Evolutionary conservation across 2,797 vertebrate species (phyloP), one percentile per base, ranked within the genome.

Genomic region (Rhincodon typus): DNA sequence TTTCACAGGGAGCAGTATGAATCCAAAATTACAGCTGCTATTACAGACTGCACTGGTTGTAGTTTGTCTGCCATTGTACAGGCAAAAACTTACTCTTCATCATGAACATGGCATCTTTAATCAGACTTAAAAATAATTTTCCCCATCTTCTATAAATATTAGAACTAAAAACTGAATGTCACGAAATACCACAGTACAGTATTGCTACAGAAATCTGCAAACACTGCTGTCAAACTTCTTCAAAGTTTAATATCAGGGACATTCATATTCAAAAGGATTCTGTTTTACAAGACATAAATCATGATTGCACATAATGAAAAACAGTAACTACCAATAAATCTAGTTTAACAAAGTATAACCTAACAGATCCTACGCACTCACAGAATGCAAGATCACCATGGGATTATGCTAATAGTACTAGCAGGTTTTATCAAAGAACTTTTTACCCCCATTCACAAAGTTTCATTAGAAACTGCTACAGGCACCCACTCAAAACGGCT

Each of bases 341-440:
- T n/a, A n/a, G n/a, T 62, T 91, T 91, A 91, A 66, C 57, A 91
- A 91, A 66, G 23, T n/a, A 93, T 30, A 93, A 93, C 53, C 34
- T 93, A 3, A 25, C 38, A 84, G 46, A 46, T 84, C 42, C 38
- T 84, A 46, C 1, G 82, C 46, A 46, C 21, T 84, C 82, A 42
- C 77, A 46, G 23, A 84, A 46, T 46, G 79, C 27, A 90, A 17
- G 27, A 1, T 90, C 34, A 19, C 77, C 38, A 53, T n/a, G 17
- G 34, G 34, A 38, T 66, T n/a, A 62, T n/a, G 19, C 57, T 0
- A 34, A 38, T 34, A 23, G 19, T 34, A 21, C 82, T 6, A 84
- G 62, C 88, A 91, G 15, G 30, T n/a, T 93, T 93, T 69, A 69
- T 38, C 30, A 69, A 21, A 42, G 21, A 42, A 93, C 66, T 42